Percentiles rank a stretch among this genome's conserved stretches.
Conservation (phyloP, 2,113 vertebrate genomes). For the Oxyura jamaicensis region DNA sequence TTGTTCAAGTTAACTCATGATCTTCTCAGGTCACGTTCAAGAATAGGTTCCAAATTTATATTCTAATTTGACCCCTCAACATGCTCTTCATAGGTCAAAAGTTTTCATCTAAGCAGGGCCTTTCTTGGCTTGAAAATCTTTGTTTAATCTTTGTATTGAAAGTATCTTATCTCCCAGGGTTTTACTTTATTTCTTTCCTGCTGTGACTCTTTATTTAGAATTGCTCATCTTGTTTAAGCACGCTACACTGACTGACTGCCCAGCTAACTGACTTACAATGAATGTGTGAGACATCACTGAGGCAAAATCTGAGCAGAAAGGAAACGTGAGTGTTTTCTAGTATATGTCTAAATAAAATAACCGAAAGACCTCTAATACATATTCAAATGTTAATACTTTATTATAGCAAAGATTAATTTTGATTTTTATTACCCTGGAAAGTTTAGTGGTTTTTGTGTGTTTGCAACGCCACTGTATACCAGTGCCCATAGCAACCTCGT, state of each 20-base stretch:
- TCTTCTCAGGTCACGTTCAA: neutral
- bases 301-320: neutral
- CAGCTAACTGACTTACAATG: neutral
- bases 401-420: neutral
- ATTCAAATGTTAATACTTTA: neutral
- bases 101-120: neutral
- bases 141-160: neutral
- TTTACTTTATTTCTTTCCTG: constrained; percentile 3
- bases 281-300: neutral
- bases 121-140: neutral
- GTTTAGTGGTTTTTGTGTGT: neutral
- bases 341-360: neutral
- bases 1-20: neutral
- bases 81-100: neutral
- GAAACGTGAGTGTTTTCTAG: neutral
- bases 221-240: neutral
- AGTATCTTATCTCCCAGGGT: neutral
- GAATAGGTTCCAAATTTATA: neutral
- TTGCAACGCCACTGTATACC: neutral
- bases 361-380: neutral
- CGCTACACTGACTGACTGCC: neutral
- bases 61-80: neutral
- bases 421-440: neutral
- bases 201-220: neutral
- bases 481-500: constrained; percentile 16